Percentiles rank a stretch among this genome's conserved stretches.
Conservation (phyloP, 2,113 vertebrate species). For the Alexandromys fortis region DNA sequence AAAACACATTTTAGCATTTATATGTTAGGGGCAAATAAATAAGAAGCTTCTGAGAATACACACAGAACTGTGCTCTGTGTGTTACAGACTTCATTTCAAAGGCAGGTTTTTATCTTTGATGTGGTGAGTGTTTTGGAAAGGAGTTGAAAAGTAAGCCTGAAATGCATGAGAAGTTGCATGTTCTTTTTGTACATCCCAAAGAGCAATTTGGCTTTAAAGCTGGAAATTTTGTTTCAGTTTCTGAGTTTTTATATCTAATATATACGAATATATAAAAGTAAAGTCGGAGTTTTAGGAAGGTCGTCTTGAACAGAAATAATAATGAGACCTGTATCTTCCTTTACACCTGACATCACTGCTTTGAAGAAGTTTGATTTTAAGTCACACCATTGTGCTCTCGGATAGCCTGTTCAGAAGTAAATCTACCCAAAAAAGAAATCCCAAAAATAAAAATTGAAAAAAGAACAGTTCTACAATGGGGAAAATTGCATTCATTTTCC, state of each 20-base stretch:
- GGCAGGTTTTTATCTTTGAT: background rate
- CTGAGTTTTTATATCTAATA: conserved; percentile 34
- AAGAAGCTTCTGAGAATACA: background rate
- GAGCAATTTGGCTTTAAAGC: conserved; percentile 35
- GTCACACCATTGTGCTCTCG: background rate
- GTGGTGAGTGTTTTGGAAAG: background rate
- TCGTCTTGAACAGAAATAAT: background rate
- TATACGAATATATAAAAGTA: conserved; percentile 31
- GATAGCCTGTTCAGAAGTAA: conserved; percentile 27
- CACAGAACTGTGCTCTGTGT: background rate
- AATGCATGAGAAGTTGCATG: background rate
- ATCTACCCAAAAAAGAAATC: background rate
- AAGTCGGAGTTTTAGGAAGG: background rate
- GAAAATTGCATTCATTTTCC: background rate
- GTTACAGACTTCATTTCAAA: background rate
- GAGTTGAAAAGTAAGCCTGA: background rate
- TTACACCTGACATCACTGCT: background rate
- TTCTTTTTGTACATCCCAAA: background rate
- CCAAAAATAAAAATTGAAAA: background rate
- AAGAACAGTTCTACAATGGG: background rate
- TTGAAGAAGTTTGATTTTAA: conserved; percentile 18
- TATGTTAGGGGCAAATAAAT: conserved; percentile 14
- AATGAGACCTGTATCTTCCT: background rate
- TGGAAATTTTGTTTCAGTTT: conserved; percentile 30
- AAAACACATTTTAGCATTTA: background rate